These are phyloP conservation scores for Drosophila meridionalis DNA, from an alignment of 2,888 invertebrate genomes.

Conservation along the genomic window DNA sequence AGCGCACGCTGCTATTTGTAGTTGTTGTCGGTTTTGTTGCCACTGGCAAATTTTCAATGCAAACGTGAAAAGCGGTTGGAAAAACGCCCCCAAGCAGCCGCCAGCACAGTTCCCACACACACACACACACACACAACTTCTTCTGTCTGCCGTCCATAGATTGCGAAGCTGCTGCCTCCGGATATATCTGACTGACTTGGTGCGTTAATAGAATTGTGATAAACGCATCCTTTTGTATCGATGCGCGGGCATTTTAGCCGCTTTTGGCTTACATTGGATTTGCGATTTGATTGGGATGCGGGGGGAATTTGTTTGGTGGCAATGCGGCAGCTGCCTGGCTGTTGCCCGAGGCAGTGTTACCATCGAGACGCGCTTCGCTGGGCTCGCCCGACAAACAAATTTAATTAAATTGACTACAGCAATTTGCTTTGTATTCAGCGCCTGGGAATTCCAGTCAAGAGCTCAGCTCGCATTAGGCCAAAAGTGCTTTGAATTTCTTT, in stretches of 20 bases:
- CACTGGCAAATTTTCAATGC: constrained; percentile 65
- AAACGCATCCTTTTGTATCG: constrained; percentile 79
- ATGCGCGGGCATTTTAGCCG: constrained; percentile 61
- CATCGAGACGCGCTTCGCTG: constrained; percentile 56
- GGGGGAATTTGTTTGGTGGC: constrained; percentile 20
- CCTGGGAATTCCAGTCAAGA: constrained; percentile 25
- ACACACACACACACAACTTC: constrained; percentile 8
- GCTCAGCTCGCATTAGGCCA: constrained; percentile 32
- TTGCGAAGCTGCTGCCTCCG: not conserved
- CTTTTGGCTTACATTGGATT: constrained; percentile 60
- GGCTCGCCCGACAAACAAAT: constrained; percentile 69
- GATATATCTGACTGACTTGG: constrained; percentile 37
- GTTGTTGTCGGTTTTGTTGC: constrained; percentile 30
- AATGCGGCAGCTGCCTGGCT: constrained; percentile 26
- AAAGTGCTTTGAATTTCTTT: constrained; percentile 39
- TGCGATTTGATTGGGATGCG: constrained; percentile 38
- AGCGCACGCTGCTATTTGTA: constrained; percentile 39
- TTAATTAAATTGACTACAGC: constrained; percentile 79
- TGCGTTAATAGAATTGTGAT: constrained; percentile 78
- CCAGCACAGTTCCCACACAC: not conserved
- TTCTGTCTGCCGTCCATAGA: constrained; percentile 12
- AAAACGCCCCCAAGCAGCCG: constrained; percentile 53
- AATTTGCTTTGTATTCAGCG: constrained; percentile 72
- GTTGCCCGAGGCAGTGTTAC: constrained; percentile 33
- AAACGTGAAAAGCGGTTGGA: constrained; percentile 75